Base-by-base conservation (phyloP, 2,888 invertebrate species). In the Stegophylla sp. region DNA sequence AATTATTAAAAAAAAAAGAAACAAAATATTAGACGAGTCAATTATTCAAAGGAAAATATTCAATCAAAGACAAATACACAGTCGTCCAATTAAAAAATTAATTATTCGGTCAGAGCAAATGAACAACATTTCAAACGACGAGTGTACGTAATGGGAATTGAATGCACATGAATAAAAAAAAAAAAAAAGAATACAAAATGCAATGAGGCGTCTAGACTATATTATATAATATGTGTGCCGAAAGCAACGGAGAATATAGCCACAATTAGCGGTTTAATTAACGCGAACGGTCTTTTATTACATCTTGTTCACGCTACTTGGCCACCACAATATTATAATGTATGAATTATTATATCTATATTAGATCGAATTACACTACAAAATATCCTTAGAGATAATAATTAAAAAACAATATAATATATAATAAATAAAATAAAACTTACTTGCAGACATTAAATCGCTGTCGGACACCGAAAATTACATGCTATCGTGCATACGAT, bases 1-100 rank as follows among this genome's bases (percentile, higher is more conserved):
- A 56, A 56, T 9, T 3, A 34, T 34, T 34, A 3, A 20, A 4
- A 56, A 56, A 56, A 13, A 23, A 56, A 23, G 12, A 23, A 26
- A 12, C 23, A 10, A 23, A 20, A 10, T 20, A 56, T 20, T 3
- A 15, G 28, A 34, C 45, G 15, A 28, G 28, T 63, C 0, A 2
- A 26, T 15, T 43, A n/a, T 59, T 17, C 10, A 59, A 59, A 45
- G 1, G n/a, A 28, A 73, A 59, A 73, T 23, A 45, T 28, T 28
- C 9, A 28, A 45, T 59, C 26, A 1, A 28, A 45, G 28, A 56
- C 9, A 0, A 9, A 3, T 13, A 5, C 10, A 9, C 15, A 34
- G 51, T 63, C 74, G 63, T 51, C 51, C 74, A 63, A 75, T 75
- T 75, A 75, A 75, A 75, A 75, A 51, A 34, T 74, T 5, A 75